These are phyloP conservation scores for Cecidostiba fungosa DNA, from an alignment of 2,888 invertebrate genomes.

Conservation along the genomic window DNA sequence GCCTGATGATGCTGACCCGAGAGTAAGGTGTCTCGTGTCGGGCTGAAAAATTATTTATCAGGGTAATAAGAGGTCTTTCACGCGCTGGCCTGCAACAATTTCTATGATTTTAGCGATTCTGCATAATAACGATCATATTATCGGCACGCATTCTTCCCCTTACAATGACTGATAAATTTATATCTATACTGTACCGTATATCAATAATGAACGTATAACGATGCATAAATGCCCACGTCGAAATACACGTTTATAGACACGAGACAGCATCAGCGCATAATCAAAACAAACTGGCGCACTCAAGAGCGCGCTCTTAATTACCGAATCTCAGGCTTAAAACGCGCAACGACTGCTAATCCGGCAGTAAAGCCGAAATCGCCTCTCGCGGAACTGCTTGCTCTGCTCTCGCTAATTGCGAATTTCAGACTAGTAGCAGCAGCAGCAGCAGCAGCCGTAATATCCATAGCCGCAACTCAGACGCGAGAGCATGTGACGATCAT, in stretches of 20 bases:
- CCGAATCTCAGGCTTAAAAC: background rate
- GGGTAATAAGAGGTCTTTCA: no score
- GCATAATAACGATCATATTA: no score
- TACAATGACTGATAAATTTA: background rate
- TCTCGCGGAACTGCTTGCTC: background rate
- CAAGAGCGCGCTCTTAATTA: background rate
- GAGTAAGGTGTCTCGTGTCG: background rate
- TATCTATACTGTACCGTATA: no score
- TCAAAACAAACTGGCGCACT: background rate
- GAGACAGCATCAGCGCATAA: background rate
- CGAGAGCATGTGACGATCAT: background rate
- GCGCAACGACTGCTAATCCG: background rate
- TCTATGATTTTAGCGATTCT: no score
- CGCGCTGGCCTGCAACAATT: no score
- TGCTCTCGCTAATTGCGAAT: conserved; percentile 7
- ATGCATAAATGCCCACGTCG: background rate
- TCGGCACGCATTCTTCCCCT: no score
- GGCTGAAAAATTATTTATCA: conserved; percentile 11
- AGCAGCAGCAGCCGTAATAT: background rate
- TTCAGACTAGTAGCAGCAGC: background rate
- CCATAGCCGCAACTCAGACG: background rate
- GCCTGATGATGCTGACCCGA: background rate
- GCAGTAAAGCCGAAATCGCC: background rate
- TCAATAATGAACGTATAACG: no score
- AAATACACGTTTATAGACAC: background rate